A percentile compares a stretch with the other conserved stretches of the same genome.
Conservation (phyloP, 2,888 invertebrate genomes). For the Calephelis perditalis region DNA sequence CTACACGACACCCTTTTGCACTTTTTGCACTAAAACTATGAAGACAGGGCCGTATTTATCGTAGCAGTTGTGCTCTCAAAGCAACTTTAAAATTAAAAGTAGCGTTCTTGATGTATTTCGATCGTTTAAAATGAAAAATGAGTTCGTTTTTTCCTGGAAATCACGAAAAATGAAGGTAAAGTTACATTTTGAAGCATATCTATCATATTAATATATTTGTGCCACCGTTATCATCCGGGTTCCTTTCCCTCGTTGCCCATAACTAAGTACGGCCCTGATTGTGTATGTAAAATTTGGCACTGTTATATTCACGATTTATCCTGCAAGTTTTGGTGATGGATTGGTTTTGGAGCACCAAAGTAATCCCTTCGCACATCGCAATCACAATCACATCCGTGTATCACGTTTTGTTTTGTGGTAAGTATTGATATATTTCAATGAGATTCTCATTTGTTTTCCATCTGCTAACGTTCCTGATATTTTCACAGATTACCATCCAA, state of each 20-base stretch:
- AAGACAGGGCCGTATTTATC: too few species aligned
- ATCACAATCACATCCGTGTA: background rate
- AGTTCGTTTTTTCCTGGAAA: too few species aligned
- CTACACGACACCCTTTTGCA: too few species aligned
- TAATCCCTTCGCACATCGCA: slow-evolving; percentile 1
- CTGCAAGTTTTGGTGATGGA: slow-evolving; percentile 9
- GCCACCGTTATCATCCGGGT: background rate
- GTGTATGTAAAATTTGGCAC: slow-evolving; percentile 12
- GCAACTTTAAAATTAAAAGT: too few species aligned
- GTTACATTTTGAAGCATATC: background rate
- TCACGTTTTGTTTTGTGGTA: slow-evolving; percentile 9
- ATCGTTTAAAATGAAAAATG: too few species aligned
- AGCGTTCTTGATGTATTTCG: too few species aligned
- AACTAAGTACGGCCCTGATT: slow-evolving; percentile 3
- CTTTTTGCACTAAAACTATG: too few species aligned
- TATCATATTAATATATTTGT: slow-evolving; percentile 3
- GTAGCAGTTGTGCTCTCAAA: too few species aligned
- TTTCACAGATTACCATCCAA: slow-evolving; percentile 59
- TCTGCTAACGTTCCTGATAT: slow-evolving; percentile 20
- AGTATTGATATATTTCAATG: slow-evolving; percentile 10
- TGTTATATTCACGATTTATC: slow-evolving; percentile 5
- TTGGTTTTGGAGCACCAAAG: slow-evolving; percentile 4
- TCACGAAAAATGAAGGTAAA: too few species aligned
- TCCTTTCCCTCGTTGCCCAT: background rate
- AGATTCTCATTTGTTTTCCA: slow-evolving; percentile 5